A percentile compares a stretch with the other conserved stretches of the same genome.
These are phyloP conservation scores for Meiosimyza decipiens DNA, from an alignment of 2,888 invertebrate genomes.

Conservation along the genomic window DNA sequence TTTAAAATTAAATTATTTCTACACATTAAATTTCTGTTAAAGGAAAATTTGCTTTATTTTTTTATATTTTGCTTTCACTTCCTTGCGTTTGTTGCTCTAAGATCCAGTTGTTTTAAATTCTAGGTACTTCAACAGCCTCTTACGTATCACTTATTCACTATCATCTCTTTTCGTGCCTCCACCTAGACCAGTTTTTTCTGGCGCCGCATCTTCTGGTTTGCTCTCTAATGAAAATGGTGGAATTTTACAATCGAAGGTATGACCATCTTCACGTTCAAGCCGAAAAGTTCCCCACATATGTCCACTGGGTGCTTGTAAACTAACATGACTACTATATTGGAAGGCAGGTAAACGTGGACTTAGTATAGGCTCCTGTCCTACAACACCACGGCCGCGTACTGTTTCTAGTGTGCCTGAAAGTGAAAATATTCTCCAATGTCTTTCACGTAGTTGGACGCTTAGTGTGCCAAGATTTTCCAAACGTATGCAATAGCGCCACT, in stretches of 20 bases:
- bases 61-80: background rate
- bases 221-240: constrained; percentile 97
- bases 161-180: constrained; percentile 15
- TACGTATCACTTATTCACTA: constrained; percentile 19
- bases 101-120: background rate
- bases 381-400: constrained; percentile 90
- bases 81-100: background rate
- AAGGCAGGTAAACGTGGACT: constrained; percentile 91
- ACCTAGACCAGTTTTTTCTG: constrained; percentile 39
- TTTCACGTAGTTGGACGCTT: constrained; percentile 91
- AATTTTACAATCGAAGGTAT: constrained; percentile 96
- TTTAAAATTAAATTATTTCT: constrained; percentile 34
- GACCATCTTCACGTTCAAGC: constrained; percentile 97
- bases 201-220: constrained; percentile 77
- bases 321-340: constrained; percentile 98
- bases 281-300: constrained; percentile 91
- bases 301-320: constrained; percentile 95
- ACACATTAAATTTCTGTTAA: constrained; percentile 28
- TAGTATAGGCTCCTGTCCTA: constrained; percentile 96
- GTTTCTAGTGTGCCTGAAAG: constrained; percentile 94
- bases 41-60: constrained; percentile 24
- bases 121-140: constrained; percentile 42
- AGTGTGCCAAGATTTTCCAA: constrained; percentile 92
- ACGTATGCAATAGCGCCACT: constrained; percentile 98
- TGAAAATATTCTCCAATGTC: constrained; percentile 99